Percentiles rank a stretch among this genome's conserved stretches.
phyloP scores from a whole-genome alignment of 1,140 invertebrate genomes.

The Meloidogyne chitwoodi region DNA sequence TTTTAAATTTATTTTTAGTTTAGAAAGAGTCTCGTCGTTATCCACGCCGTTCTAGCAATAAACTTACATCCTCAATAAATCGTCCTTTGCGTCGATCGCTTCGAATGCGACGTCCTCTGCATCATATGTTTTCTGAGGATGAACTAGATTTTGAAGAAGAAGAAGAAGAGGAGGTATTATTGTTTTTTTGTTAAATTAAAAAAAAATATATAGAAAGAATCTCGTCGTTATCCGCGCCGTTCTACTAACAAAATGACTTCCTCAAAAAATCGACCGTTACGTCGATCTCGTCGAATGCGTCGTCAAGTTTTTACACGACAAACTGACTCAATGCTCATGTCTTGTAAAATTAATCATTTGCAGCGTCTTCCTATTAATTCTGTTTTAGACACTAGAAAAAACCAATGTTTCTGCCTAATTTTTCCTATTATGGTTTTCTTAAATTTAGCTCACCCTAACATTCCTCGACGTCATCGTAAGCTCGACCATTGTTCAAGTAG shows the following conservation, averaged over 20 bases:
- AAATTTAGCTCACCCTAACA: neutral
- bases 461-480: neutral
- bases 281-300: neutral
- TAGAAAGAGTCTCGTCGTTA: neutral
- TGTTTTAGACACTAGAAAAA: neutral
- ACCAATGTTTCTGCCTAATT: neutral
- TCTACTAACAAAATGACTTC: neutral
- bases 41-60: neutral
- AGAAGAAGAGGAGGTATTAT: no score
- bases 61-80: neutral
- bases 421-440: neutral
- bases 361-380: conserved; percentile 1
- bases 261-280: neutral
- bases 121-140: no score
- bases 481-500: neutral
- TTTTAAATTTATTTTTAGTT: neutral
- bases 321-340: neutral
- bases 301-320: neutral
- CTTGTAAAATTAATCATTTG: neutral
- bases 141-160: no score
- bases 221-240: neutral
- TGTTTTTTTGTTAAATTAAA: no score
- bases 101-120: neutral
- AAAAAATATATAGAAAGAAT: neutral
- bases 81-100: neutral